These are phyloP conservation scores for Caenorhabditis remanei DNA, from an alignment of 1,140 invertebrate genomes.

Conservation along the genomic window DNA sequence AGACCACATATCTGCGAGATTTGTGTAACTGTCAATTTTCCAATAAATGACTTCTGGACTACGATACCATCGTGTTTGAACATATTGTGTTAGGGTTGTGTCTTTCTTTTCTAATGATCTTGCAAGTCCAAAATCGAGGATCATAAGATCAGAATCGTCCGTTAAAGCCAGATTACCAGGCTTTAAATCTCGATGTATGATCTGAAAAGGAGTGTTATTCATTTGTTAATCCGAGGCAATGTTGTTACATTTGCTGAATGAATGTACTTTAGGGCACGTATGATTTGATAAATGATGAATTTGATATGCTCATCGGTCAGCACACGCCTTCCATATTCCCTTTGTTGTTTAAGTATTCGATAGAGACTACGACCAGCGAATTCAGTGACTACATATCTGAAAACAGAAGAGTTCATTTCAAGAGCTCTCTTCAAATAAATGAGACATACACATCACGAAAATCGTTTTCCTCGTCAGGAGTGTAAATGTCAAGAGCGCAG, in stretches of 20 bases:
- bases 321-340: constrained; percentile 59
- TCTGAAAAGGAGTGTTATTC: constrained; percentile 65
- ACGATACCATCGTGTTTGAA: constrained; percentile 76
- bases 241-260: constrained; percentile 75
- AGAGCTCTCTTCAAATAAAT: constrained; percentile 20
- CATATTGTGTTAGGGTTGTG: constrained; percentile 66
- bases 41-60: constrained; percentile 77
- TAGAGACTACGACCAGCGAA: constrained; percentile 74
- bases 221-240: constrained; percentile 34
- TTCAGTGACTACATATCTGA: constrained; percentile 75
- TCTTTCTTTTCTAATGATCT: constrained; percentile 70
- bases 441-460: constrained; percentile 75
- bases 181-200: constrained; percentile 76
- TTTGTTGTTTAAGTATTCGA: constrained; percentile 70
- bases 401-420: constrained; percentile 13
- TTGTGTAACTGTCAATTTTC: constrained; percentile 72
- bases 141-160: constrained; percentile 74
- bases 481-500: constrained; percentile 75
- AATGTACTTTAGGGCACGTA: constrained; percentile 76
- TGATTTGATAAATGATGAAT: constrained; percentile 75
- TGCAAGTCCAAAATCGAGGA: constrained; percentile 75
- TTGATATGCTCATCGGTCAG: constrained; percentile 73
- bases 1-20: constrained; percentile 90
- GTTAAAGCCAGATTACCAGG: constrained; percentile 73
- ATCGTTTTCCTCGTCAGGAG: constrained; percentile 68